These are phyloP conservation scores for Panulirus ornatus DNA, from an alignment of 1,140 invertebrate genomes.

Conservation along the genomic window DNA sequence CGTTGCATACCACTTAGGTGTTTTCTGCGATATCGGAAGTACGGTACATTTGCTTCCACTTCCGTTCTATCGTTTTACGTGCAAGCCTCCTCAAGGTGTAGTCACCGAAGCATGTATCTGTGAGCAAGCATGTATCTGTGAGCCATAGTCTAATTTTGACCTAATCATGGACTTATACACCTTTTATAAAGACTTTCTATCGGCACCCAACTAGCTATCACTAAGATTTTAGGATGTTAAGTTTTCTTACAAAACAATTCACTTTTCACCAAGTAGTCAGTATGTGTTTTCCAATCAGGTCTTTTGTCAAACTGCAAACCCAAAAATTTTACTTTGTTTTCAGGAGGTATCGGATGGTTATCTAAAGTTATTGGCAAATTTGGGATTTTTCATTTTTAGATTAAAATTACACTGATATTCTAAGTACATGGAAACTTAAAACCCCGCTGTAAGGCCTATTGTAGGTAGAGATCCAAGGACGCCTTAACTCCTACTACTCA, in stretches of 20 bases:
- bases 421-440: background rate
- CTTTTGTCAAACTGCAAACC: constrained; percentile 12
- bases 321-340: constrained; percentile 13
- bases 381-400: background rate
- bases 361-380: background rate
- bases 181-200: background rate
- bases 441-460: background rate
- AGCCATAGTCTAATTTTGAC: background rate
- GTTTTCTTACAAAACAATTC: background rate
- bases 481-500: background rate
- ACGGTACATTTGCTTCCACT: background rate
- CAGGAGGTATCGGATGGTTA: background rate
- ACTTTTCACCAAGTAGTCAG: background rate
- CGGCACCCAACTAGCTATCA: background rate
- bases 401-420: background rate
- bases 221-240: background rate
- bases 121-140: too few species aligned
- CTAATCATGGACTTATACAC: background rate
- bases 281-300: background rate
- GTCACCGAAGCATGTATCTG: background rate
- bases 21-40: background rate
- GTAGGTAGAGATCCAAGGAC: background rate
- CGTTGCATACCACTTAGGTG: background rate
- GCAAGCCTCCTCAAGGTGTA: background rate
- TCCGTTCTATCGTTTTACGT: background rate